These are phyloP conservation scores for Myotis findleyi DNA, from an alignment of 2,797 vertebrate genomes.

Conservation along the genomic window DNA sequence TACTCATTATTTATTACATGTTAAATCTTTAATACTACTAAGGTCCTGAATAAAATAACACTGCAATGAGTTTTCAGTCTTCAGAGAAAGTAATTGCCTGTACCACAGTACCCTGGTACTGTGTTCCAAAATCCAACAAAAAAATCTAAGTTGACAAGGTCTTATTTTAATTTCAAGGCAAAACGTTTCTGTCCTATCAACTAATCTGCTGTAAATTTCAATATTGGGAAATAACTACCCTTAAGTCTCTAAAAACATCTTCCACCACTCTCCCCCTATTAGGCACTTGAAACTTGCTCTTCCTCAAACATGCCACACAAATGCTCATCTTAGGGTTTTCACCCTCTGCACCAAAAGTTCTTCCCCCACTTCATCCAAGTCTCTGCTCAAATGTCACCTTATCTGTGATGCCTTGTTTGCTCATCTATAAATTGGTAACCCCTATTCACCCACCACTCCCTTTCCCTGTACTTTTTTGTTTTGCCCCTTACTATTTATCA, in stretches of 20 bases:
- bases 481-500: background rate
- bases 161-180: slow-evolving; percentile 10
- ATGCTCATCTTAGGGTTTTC: background rate
- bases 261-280: background rate
- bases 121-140: background rate
- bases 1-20: background rate
- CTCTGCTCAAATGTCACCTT: slow-evolving; percentile 9
- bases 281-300: background rate
- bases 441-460: background rate
- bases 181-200: background rate
- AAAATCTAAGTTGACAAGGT: background rate
- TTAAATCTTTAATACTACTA: slow-evolving; percentile 21
- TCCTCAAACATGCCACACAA: background rate
- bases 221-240: background rate
- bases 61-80: background rate
- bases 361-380: background rate
- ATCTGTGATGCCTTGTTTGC: background rate
- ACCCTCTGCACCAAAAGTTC: background rate
- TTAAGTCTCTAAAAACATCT: background rate
- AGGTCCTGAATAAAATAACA: slow-evolving; percentile 34
- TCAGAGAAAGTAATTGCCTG: background rate
- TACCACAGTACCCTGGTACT: background rate
- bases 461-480: background rate
- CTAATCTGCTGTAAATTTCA: background rate
- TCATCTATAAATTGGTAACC: slow-evolving; percentile 11